A percentile compares a stretch with the other conserved stretches of the same genome.
phyloP scores from a whole-genome alignment of 2,888 invertebrate genomes.

The Temnothorax unifasciatus region DNA sequence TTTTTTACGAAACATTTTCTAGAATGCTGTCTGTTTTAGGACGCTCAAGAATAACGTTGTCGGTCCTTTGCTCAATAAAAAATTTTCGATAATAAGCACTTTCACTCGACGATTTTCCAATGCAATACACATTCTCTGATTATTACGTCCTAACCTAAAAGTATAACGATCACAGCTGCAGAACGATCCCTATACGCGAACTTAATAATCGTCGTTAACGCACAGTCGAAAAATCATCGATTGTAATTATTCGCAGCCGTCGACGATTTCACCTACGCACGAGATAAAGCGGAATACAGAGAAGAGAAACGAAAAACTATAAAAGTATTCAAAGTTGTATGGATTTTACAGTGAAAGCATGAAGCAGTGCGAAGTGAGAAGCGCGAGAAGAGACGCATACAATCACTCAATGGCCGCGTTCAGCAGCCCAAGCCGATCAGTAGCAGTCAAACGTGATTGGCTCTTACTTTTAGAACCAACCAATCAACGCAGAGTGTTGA shows the following conservation, averaged over 20 bases:
- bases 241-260: neutral
- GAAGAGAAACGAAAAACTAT: neutral
- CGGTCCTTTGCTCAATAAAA: constrained; percentile 12
- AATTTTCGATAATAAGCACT: constrained; percentile 60
- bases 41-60: neutral
- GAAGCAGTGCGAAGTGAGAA: too few species aligned
- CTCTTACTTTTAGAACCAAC: too few species aligned
- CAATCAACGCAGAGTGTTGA: too few species aligned
- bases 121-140: constrained; percentile 63
- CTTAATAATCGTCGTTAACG: neutral
- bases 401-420: too few species aligned
- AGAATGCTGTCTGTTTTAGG: neutral
- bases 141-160: constrained; percentile 31
- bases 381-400: too few species aligned
- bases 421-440: too few species aligned
- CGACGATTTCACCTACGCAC: neutral
- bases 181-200: neutral
- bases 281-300: neutral
- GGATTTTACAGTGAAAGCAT: too few species aligned
- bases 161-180: neutral
- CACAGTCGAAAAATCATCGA: neutral
- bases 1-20: neutral
- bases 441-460: too few species aligned
- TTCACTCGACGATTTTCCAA: constrained; percentile 76
- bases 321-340: too few species aligned